Evolutionary conservation across 2,888 invertebrate genomes (phyloP).

Genomic region (Lasioglossum lativentre): DNA sequence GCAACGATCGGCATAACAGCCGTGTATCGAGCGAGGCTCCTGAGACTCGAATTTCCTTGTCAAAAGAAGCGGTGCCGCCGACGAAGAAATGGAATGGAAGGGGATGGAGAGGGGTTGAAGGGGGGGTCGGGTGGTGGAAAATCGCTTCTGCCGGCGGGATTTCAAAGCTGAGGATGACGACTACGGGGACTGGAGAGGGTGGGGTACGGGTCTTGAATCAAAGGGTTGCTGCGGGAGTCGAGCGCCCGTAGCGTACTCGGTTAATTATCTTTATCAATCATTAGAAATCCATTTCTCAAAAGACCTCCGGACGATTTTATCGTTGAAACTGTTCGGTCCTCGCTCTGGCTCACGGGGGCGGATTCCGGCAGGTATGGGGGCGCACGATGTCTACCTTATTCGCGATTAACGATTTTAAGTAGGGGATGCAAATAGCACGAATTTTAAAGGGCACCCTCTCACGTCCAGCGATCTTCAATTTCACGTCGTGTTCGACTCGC

Average conservation of each 20-base stretch:
- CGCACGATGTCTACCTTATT: slow-evolving; percentile 56
- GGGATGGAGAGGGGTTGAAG: background rate
- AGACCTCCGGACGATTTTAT: slow-evolving; percentile 66
- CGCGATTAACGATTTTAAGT: slow-evolving; percentile 27
- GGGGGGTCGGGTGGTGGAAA: slow-evolving; percentile 49
- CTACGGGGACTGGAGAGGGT: slow-evolving; percentile 50
- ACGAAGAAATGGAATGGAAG: slow-evolving; percentile 28
- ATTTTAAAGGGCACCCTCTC: background rate
- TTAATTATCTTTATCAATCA: slow-evolving; percentile 82
- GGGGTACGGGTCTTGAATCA: slow-evolving; percentile 71
- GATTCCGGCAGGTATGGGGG: slow-evolving; percentile 33
- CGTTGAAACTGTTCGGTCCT: slow-evolving; percentile 55
- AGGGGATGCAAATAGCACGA: slow-evolving; percentile 32
- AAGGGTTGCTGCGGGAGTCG: slow-evolving; percentile 73
- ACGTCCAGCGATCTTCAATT: background rate
- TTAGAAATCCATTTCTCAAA: slow-evolving; percentile 77
- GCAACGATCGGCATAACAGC: slow-evolving; percentile 74
- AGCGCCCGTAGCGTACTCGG: slow-evolving; percentile 66
- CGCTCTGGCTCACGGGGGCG: slow-evolving; percentile 32
- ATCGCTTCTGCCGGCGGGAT: slow-evolving; percentile 73
- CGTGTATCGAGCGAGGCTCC: slow-evolving; percentile 68
- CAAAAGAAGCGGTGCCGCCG: slow-evolving; percentile 57
- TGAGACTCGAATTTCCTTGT: slow-evolving; percentile 70
- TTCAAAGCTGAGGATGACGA: slow-evolving; percentile 69
- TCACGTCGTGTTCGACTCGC: background rate